phyloP scores from a whole-genome alignment of 2,888 invertebrate genomes.

The Agrochola lychnidis region DNA sequence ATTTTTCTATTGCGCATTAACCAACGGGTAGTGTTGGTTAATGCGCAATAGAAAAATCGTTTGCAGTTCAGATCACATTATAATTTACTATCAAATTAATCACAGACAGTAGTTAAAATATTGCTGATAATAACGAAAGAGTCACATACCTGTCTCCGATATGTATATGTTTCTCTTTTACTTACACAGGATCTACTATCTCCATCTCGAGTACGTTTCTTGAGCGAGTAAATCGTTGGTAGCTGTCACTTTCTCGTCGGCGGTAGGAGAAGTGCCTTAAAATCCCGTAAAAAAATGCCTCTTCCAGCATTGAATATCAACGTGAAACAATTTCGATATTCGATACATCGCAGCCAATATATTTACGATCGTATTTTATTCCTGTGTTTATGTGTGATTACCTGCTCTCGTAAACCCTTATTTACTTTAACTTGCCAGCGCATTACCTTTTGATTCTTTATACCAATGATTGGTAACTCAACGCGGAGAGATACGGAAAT shows the following conservation, averaged over 20 bases:
- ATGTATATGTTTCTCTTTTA: background rate
- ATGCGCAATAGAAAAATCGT: no score
- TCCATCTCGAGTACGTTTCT: no score
- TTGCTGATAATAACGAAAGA: no score
- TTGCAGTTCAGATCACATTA: no score
- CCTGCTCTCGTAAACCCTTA: conserved; percentile 76
- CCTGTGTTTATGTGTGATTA: conserved; percentile 81
- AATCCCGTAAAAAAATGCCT: conserved; percentile 16
- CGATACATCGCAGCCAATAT: conserved; percentile 74
- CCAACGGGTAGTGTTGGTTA: no score
- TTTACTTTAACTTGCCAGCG: conserved; percentile 66
- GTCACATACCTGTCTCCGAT: no score
- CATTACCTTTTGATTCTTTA: conserved; percentile 54
- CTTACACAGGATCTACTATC: background rate
- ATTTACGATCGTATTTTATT: conserved; percentile 79
- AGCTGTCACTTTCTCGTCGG: no score
- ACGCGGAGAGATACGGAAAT: no score
- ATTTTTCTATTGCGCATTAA: no score
- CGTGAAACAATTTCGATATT: conserved; percentile 74
- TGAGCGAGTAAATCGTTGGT: background rate
- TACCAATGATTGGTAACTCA: conserved; percentile 25
- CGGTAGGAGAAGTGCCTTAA: background rate
- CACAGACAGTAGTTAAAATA: no score
- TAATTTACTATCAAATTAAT: no score
- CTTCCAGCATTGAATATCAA: conserved; percentile 46